Percentiles rank a stretch among this genome's conserved stretches.
phyloP scores from a whole-genome alignment of 2,797 vertebrate species.

The Trichosurus vulpecula region DNA sequence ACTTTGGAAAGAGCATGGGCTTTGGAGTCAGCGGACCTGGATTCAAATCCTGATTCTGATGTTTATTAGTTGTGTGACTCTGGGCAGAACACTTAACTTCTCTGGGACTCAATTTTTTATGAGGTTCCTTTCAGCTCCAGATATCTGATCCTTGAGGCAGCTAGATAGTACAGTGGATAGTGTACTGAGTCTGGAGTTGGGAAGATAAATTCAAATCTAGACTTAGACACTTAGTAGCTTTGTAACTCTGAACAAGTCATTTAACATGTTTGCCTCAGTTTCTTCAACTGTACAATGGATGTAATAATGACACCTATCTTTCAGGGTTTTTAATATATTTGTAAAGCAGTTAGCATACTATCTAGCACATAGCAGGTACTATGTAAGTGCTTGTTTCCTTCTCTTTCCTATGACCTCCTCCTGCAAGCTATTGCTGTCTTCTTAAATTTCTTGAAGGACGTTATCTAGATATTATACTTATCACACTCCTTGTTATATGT shows the following conservation, averaged over 20 bases:
- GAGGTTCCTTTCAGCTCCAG: no score
- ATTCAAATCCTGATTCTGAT: no score
- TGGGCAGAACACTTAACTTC: no score
- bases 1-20: no score
- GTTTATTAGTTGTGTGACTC: no score
- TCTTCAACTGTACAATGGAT: neutral
- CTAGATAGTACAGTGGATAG: no score
- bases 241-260: neutral
- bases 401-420: neutral
- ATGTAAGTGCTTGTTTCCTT: neutral
- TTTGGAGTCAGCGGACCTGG: no score
- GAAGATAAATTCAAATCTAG: neutral
- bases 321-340: neutral
- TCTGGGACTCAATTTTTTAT: no score
- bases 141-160: no score
- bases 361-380: neutral
- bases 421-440: neutral
- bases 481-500: neutral
- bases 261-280: neutral
- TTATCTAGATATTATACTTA: neutral
- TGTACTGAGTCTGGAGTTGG: neutral
- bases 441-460: neutral
- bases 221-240: neutral
- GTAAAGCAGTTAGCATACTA: no score
- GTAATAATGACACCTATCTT: neutral